phyloP scores from a whole-genome alignment of 2,797 vertebrate genomes.

The Atherinosoma microstoma region DNA sequence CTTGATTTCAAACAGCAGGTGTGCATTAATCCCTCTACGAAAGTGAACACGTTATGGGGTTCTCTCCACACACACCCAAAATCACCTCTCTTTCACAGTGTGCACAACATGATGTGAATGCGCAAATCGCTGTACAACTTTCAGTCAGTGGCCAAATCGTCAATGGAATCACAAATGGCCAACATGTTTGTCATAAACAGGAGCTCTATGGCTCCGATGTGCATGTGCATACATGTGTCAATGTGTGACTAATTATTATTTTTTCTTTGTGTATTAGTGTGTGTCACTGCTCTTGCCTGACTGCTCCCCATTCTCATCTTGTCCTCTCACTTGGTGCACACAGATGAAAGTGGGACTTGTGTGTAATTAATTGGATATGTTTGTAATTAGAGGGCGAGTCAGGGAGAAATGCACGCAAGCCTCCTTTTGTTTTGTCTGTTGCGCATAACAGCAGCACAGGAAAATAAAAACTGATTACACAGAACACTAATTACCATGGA shows the following conservation, averaged over 20 bases:
- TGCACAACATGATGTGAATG: slow-evolving; percentile 11
- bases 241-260: slow-evolving; percentile 70
- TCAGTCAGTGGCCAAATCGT: slow-evolving; percentile 19
- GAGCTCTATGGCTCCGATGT: slow-evolving; percentile 14
- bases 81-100: slow-evolving; percentile 10
- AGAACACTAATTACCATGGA: slow-evolving; percentile 83
- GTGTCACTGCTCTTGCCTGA: slow-evolving; percentile 61
- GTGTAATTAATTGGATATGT: slow-evolving; percentile 83
- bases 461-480: slow-evolving; percentile 84
- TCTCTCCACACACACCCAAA: slow-evolving; percentile 11
- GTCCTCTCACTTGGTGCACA: slow-evolving; percentile 43
- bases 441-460: slow-evolving; percentile 64
- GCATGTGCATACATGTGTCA: slow-evolving; percentile 37
- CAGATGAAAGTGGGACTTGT: slow-evolving; percentile 76
- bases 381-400: slow-evolving; percentile 78
- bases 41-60: slow-evolving; percentile 22
- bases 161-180: slow-evolving; percentile 22
- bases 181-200: slow-evolving; percentile 38
- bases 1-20: slow-evolving; percentile 56
- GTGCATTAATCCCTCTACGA: slow-evolving; percentile 37
- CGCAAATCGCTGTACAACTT: slow-evolving; percentile 19
- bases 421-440: slow-evolving; percentile 76
- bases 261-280: slow-evolving; percentile 60
- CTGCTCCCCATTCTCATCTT: slow-evolving; percentile 66
- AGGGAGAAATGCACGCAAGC: slow-evolving; percentile 66